phyloP scores from a whole-genome alignment of 2,113 vertebrate species.

The Hyaena hyaena region DNA sequence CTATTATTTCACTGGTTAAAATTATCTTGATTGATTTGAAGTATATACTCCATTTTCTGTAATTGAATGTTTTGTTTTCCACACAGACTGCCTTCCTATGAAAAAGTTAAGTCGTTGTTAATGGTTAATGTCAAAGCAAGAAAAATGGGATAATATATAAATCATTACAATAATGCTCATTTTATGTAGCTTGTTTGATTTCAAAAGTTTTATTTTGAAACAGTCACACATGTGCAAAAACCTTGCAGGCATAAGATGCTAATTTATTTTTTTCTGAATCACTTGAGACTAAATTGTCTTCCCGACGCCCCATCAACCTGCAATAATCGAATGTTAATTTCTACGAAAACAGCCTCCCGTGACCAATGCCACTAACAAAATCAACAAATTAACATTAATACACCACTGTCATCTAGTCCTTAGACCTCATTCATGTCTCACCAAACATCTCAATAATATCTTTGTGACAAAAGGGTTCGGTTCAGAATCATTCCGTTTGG shows the following conservation, averaged over 20 bases:
- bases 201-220: conserved; percentile 58
- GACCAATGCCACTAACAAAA: not conserved
- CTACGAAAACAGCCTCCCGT: not conserved
- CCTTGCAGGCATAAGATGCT: not conserved
- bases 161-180: conserved; percentile 67
- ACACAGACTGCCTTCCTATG: conserved; percentile 25
- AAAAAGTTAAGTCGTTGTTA: not conserved
- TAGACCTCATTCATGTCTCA: not conserved
- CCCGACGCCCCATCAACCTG: not conserved
- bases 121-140: conserved; percentile 66
- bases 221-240: not conserved
- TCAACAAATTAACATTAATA: not conserved
- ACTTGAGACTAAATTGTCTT: not conserved
- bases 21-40: not conserved
- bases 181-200: conserved; percentile 28
- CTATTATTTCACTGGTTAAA: not conserved
- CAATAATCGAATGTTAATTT: not conserved
- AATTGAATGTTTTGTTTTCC: not conserved
- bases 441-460: not conserved
- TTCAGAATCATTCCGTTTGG: not conserved
- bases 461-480: not conserved
- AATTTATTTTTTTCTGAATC: not conserved
- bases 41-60: not conserved
- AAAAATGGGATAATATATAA: conserved; percentile 62
- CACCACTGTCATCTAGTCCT: not conserved